Conservation (phyloP, 2,888 invertebrate species). For the Pachymerium ferrugineum region DNA sequence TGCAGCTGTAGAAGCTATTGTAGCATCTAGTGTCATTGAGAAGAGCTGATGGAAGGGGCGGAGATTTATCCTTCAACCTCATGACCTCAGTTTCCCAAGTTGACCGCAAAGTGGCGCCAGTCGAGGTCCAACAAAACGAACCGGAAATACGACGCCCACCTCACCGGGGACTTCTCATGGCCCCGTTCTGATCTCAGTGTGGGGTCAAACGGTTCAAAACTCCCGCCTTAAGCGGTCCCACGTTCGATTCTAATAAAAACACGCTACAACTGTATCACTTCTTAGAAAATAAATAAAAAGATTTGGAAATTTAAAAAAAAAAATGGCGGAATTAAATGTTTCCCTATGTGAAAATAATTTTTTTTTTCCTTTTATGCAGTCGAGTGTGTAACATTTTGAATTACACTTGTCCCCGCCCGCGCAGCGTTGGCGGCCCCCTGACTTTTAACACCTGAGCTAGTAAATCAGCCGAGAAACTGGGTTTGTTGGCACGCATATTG, state of each 20-base stretch:
- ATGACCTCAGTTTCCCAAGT: not conserved
- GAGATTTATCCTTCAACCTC: slow-evolving; percentile 10
- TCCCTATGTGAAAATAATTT: not conserved
- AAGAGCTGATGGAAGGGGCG: not conserved
- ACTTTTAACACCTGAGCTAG: not conserved
- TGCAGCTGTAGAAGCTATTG: too few relatives aligned
- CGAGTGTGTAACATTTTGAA: not conserved
- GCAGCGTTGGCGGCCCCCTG: not conserved
- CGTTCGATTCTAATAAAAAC: not conserved
- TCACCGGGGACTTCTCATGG: slow-evolving; percentile 14
- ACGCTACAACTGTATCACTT: too few relatives aligned
- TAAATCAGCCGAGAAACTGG: not conserved
- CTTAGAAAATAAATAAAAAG: too few relatives aligned
- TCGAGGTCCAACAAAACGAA: slow-evolving; percentile 18
- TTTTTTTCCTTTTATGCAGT: too few relatives aligned
- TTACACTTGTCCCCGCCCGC: not conserved
- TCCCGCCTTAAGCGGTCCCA: not conserved
- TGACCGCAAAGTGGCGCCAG: slow-evolving; percentile 15
- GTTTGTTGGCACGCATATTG: slow-evolving; percentile 8
- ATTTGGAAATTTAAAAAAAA: too few relatives aligned
- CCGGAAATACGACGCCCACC: slow-evolving; percentile 14
- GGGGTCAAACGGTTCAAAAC: not conserved
- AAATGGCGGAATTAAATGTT: not conserved
- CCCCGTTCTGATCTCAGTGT: not conserved
- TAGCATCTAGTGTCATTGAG: not conserved